Conservation (phyloP, 2,888 invertebrate genomes). For the Disparrhopalites patrizii region DNA sequence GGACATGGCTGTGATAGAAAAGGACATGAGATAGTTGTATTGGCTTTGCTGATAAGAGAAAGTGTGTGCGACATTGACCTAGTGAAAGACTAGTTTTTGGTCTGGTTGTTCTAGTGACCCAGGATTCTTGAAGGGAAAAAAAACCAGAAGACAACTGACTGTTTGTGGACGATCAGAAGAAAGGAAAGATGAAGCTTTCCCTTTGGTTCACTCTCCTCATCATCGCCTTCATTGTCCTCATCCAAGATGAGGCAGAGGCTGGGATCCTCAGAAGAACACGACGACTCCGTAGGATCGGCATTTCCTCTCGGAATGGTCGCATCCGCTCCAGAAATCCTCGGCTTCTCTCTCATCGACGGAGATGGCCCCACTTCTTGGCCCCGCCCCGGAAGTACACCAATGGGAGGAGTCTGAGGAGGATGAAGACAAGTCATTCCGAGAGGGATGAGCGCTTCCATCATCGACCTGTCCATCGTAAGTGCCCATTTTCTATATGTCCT, state of each 20-base stretch:
- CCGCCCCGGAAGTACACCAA: slow-evolving; percentile 17
- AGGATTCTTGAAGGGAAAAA: too few species aligned
- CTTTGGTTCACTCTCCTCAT: slow-evolving; percentile 36
- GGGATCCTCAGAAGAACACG: slow-evolving; percentile 23
- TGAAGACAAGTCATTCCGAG: slow-evolving; percentile 7
- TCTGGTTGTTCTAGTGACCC: slow-evolving; percentile 48
- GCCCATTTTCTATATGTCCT: too few species aligned
- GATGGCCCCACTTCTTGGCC: slow-evolving; percentile 26
- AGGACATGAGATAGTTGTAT: slow-evolving; percentile 20
- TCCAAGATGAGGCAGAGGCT: slow-evolving; percentile 14
- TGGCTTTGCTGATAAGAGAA: slow-evolving; percentile 26
- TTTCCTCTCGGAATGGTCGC: not conserved
- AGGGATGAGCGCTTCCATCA: slow-evolving; percentile 14
- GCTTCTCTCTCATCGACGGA: not conserved
- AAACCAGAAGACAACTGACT: too few species aligned
- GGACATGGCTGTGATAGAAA: slow-evolving; percentile 2
- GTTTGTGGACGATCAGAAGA: too few species aligned
- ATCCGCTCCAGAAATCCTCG: not conserved
- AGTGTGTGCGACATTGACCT: slow-evolving; percentile 48
- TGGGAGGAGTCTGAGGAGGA: slow-evolving; percentile 13
- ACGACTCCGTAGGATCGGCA: slow-evolving; percentile 20
- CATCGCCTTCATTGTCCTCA: slow-evolving; percentile 22
- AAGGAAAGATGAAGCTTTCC: slow-evolving; percentile 36
- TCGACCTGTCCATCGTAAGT: slow-evolving; percentile 21
- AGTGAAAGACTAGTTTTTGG: slow-evolving; percentile 47